A percentile compares a stretch with the other conserved stretches of the same genome.
phyloP scores from a whole-genome alignment of 2,888 invertebrate species.

The Brenthis hecate region DNA sequence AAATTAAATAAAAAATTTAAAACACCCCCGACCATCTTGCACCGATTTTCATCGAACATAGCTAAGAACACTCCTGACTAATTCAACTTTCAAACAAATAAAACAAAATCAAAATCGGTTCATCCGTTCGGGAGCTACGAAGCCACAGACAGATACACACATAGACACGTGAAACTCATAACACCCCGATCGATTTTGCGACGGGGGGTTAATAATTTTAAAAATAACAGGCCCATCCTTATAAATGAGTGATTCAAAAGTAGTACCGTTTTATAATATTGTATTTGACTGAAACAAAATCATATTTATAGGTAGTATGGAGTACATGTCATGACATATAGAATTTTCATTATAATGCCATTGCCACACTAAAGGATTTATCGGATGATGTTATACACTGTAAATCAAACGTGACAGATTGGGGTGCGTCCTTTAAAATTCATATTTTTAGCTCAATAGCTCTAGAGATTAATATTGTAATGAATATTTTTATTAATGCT shows the following conservation, averaged over 20 bases:
- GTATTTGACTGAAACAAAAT: neutral
- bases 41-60: too few species aligned
- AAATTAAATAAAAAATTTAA: too few species aligned
- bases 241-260: neutral
- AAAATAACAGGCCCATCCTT: neutral
- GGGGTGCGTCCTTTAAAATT: constrained; percentile 20
- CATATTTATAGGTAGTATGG: neutral
- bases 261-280: neutral
- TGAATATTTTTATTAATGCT: constrained; percentile 2
- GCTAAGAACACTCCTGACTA: too few species aligned
- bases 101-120: too few species aligned
- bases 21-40: too few species aligned
- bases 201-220: neutral
- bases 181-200: too few species aligned
- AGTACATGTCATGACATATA: neutral
- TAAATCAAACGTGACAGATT: constrained; percentile 30
- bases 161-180: too few species aligned
- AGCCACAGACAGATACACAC: too few species aligned
- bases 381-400: constrained; percentile 22
- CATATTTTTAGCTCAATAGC: constrained; percentile 2
- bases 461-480: constrained; percentile 3
- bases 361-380: constrained; percentile 28
- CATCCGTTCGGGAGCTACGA: too few species aligned
- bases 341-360: constrained; percentile 5
- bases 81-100: too few species aligned